Evolutionary conservation across 1,140 invertebrate species (phyloP).

Genomic region (Sitophilus oryzae): DNA sequence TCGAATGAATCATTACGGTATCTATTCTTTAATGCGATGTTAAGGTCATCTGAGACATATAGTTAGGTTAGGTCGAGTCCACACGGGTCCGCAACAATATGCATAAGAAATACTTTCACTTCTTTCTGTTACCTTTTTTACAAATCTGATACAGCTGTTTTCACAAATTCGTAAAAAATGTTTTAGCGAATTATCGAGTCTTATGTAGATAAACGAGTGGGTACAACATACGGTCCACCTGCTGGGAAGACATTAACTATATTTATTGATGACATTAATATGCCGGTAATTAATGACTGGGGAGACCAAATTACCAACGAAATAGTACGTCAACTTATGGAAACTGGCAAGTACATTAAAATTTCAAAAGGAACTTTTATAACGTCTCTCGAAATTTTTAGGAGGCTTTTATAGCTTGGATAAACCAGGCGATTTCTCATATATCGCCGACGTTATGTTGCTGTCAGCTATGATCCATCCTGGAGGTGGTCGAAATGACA

Average conservation of each 20-base stretch:
- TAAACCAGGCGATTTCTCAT: slow-evolving; percentile 66
- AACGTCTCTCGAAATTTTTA: too few species aligned
- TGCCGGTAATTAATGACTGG: slow-evolving; percentile 88
- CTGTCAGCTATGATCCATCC: slow-evolving; percentile 88
- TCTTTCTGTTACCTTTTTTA: too few species aligned
- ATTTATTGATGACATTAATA: slow-evolving; percentile 89
- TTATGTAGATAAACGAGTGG: slow-evolving; percentile 83
- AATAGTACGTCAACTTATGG: slow-evolving; percentile 83
- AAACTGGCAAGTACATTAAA: too few species aligned
- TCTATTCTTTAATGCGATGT: too few species aligned
- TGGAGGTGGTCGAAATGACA: slow-evolving; percentile 87
- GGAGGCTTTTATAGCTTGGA: slow-evolving; percentile 42
- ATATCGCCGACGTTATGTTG: slow-evolving; percentile 72
- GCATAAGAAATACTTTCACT: too few species aligned
- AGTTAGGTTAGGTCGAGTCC: too few species aligned
- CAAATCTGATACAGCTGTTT: too few species aligned
- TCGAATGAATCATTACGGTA: too few species aligned
- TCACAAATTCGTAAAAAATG: too few species aligned
- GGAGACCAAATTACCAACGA: slow-evolving; percentile 90
- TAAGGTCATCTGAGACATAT: too few species aligned
- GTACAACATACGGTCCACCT: slow-evolving; percentile 78
- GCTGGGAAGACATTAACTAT: slow-evolving; percentile 75
- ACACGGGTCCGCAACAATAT: too few species aligned
- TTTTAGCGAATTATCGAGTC: slow-evolving; percentile 76
- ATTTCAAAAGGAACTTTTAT: too few species aligned